Conservation (phyloP, 2,888 invertebrate genomes). For the Perizoma flavofasciatum region DNA sequence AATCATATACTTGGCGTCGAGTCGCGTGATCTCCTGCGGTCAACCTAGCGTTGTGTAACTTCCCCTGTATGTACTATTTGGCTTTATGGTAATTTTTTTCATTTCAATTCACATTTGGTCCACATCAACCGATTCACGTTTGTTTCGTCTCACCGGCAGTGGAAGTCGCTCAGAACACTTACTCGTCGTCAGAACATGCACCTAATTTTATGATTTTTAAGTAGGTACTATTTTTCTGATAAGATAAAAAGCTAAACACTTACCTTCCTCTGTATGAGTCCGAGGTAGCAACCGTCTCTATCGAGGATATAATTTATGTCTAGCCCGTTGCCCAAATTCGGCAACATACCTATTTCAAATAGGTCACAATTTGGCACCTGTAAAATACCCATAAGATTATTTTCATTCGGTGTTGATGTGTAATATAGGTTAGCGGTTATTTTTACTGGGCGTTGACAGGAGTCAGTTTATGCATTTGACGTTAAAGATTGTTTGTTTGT, state of each 20-base stretch:
- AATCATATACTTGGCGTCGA: constrained; percentile 93
- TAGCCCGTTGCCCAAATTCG: constrained; percentile 76
- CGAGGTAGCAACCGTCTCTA: constrained; percentile 86
- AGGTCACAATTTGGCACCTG: constrained; percentile 88
- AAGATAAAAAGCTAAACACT: constrained; percentile 24
- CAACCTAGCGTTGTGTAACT: constrained; percentile 53
- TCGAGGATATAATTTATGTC: constrained; percentile 77
- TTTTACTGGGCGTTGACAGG: too few species aligned
- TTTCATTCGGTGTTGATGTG: too few species aligned
- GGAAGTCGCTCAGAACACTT: too few species aligned
- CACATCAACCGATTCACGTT: too few species aligned
- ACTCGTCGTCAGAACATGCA: too few species aligned
- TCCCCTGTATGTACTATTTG: constrained; percentile 24
- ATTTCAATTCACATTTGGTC: too few species aligned
- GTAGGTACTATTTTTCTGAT: too few species aligned
- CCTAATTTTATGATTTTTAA: too few species aligned
- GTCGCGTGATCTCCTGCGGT: constrained; percentile 87
- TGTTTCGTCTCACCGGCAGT: too few species aligned
- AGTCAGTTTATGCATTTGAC: too few species aligned
- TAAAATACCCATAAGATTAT: constrained; percentile 23
- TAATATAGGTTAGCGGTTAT: too few species aligned
- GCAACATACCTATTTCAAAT: constrained; percentile 86
- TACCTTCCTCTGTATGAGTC: constrained; percentile 87
- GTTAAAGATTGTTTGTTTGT: too few species aligned
- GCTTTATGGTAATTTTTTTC: not conserved